Base-by-base conservation (phyloP, 2,888 invertebrate genomes). In the Dorcus hopei region DNA sequence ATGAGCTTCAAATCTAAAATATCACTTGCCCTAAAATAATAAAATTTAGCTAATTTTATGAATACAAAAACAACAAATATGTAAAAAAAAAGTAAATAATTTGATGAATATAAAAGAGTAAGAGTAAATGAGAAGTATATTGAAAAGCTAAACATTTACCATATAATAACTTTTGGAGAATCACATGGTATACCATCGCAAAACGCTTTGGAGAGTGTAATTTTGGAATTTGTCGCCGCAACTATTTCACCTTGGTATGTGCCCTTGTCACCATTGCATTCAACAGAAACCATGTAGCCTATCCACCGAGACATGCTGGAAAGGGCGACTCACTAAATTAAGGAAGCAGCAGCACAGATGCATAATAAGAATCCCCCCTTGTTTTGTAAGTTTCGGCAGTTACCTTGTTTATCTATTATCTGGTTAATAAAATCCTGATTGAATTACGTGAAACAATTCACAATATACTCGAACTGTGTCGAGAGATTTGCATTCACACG, bases 261-360 rank as follows among this genome's bases (percentile, higher is more conserved):
- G 49, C 93, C 93, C 62, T 91, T 77, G 48, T 86, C 85, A 59
- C 88, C 87, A 26, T 85, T 86, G 77, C 93, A 93, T 75, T 90
- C 88, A 60, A 95, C 87, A 14, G 94, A 92, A 64, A 95, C 91
- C 65, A 89, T 87, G 75, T 87, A 90, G 52, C 94, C 95, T 63
- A 89, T 76, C 85, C 86, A 90, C 67, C 82, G 80, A 61, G 84
- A 80, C 85, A 85, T 85, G 68, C 72, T 74, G 7, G 2, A 50
- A 52, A 19, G 26, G 6, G 7, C 26, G 7, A 5, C 6, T 6
- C 26, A 33, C 26, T 33, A 33, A 33, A 33, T 33, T 33, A 33
- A 33, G 5, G 19, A 19, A 19, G 19, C 19, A 3, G 19, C 2
- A 3, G 26, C 26, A 5, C 26, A 33, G 19, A 19, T 19, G 3